Evolutionary conservation across 2,888 invertebrate species (phyloP), one percentile per base, ranked within the genome.

Genomic region (Ligdia adustata): DNA sequence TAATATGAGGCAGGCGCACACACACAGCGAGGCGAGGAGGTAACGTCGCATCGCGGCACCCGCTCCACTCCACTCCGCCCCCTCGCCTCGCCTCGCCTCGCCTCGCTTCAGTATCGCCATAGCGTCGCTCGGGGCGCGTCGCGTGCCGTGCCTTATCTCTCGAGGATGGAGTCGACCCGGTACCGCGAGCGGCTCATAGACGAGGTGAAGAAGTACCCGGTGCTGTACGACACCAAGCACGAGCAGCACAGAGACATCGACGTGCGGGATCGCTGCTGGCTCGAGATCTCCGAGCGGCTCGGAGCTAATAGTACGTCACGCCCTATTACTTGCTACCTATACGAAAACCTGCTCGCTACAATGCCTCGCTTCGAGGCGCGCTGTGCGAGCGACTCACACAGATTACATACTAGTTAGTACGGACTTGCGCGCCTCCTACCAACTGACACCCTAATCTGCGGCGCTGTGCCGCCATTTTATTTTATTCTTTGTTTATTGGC

Each of bases 191-290:
- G 66, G 33, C 65, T 90, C 4, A 90, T 90, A 33, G 88, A 87
- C 41, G 88, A 87, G 57, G 89, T 90, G 65, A 82, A 80, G 66
- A 79, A 78, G 52, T 82, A 77, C 49, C 89, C 88, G 1, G 85
- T 87, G 55, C 55, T 90, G 51, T 90, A 89, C 69, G 84, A 90
- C 73, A 88, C 88, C 33, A 62, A 76, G 24, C 82, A 88, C 57
- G 88, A 88, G 61, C 75, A 81, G 58, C 88, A 90, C 50, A 69
- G 85, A 12, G 89, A 89, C 57, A 81, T 82, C 50, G 87, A 86
- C 54, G 78, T 79, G 28, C 61, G 88, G 6, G 90, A 89, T 67
- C 79, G 81, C 52, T 86, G 88, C 71, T 90, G 90, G 90, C 66
- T 69, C 15, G 85, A 88, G 61, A 89, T 90, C 57, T 78, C 88